Evolutionary conservation across 2,888 invertebrate genomes (phyloP), one percentile per base, ranked within the genome.

Genomic region (Andrena hattorfiana): DNA sequence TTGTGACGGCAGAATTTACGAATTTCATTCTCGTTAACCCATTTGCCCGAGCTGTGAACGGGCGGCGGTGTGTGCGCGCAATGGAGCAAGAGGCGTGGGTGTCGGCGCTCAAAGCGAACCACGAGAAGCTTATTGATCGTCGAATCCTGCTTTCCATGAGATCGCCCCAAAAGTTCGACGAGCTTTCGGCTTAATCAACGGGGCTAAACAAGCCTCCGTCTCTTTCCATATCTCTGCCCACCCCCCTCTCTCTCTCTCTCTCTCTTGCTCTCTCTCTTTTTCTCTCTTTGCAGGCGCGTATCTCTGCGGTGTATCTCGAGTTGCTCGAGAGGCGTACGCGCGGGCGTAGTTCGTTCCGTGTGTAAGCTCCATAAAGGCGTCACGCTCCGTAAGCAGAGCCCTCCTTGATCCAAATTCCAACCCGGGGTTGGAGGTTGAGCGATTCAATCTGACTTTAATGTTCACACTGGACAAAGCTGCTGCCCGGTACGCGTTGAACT

Each of bases 381-480:
- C 89, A 90, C 90, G 90, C 89, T 90, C 83, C 81, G 86, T 85
- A 87, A 86, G 84, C 90, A 89, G 89, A 89, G 88, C 90, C 90
- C 90, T 92, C 92, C 92, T 92, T 92, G 92, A 92, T 92, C 92
- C 91, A 92, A 92, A 92, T 92, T 92, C 92, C 92, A 90, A 86
- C 85, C 89, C 83, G 86, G 90, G 92, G 92, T 92, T 91, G 92
- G 90, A 91, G 92, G 92, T 90, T 89, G 90, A 87, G 87, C 86
- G 89, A 86, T 88, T 89, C 88, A 84, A 90, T 88, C 90, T 85
- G 83, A 89, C 87, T 89, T 85, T 89, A 83, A 88, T 84, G 80
- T 80, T 70, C 71, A 80, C 87, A 80, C 82, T 51, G 75, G 75
- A 84, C 80, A 88, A 84, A 87, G 80, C 83, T 73, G 81, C 70